A percentile compares a stretch with the other conserved stretches of the same genome.
phyloP scores from a whole-genome alignment of 2,888 invertebrate species.

The Drosophila paranaensis region DNA sequence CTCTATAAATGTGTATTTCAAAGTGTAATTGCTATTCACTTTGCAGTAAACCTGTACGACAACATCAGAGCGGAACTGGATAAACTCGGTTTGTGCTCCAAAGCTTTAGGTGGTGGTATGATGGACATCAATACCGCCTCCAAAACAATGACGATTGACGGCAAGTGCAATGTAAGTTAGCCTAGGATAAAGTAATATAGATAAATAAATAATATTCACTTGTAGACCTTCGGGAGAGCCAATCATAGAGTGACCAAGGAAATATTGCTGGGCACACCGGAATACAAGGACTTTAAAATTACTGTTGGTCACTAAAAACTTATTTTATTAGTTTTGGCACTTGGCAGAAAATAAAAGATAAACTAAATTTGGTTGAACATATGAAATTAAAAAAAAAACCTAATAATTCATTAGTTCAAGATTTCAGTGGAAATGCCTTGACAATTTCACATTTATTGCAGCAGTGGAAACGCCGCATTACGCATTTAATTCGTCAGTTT shows the following conservation, averaged over 20 bases:
- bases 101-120: constrained; percentile 55
- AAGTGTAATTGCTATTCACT: not conserved
- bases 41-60: constrained; percentile 35
- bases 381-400: too few relatives aligned
- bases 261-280: constrained; percentile 25
- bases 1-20: not conserved
- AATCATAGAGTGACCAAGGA: constrained; percentile 48
- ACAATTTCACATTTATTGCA: not conserved
- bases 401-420: too few relatives aligned
- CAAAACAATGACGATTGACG: constrained; percentile 36
- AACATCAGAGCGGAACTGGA: constrained; percentile 18
- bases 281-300: constrained; percentile 38
- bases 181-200: not conserved
- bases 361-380: too few relatives aligned
- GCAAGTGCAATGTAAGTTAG: constrained; percentile 38
- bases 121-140: constrained; percentile 20
- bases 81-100: constrained; percentile 35
- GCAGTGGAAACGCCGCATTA: not conserved
- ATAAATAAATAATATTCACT: not conserved
- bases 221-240: constrained; percentile 54
- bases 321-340: not conserved
- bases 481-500: not conserved
- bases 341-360: not conserved
- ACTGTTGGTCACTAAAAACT: constrained; percentile 5
- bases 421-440: not conserved